Base-by-base conservation (phyloP, 2,113 vertebrate genomes). In the Vimba vimba region DNA sequence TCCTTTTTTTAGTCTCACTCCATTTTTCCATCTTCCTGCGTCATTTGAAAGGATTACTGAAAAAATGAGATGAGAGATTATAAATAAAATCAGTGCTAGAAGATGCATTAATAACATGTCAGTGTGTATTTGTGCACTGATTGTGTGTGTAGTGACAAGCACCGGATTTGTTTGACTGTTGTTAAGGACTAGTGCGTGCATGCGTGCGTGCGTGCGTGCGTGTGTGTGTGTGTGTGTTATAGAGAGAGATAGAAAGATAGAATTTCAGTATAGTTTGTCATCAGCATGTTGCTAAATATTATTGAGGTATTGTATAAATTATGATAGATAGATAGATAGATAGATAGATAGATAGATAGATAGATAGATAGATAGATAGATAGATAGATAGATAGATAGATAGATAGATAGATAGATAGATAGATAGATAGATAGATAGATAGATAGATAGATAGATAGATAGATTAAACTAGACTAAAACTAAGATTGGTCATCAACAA, bases 11-110 rank as follows among this genome's bases (percentile, higher is more conserved):
- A 55, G 52, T 45, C 45, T 66, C 19, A 17, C 30, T 76, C 43
- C 50, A 25, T 82, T 68, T 82, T 64, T 75, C 82, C 4, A 76
- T 85, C 84, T 57, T 30, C 87, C 86, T 73, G 59, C 64, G 39
- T 27, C 36, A n/a, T 91, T 90, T 87, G 84, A 90, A 86, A 87
- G 91, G 90, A 93, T 94, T 93, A 92, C 86, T 85, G 87, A 87
- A 90, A 92, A 92, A 92, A 89, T 88, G 88, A 92, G 85, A 90
- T 88, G 69, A 74, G 88, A 87, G 92, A 94, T 94, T 93, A 90
- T 88, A 87, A 91, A 93, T 87, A 36, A 83, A 93, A 93, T 92
- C 90, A 92, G 91, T 93, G 89, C 79, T 86, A 71, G 91, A 88
- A 91, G 90, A 88, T 87, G 87, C 89, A 88, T 85, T 91, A 91